phyloP scores from a whole-genome alignment of 2,797 vertebrate genomes.

The Antrozous pallidus region DNA sequence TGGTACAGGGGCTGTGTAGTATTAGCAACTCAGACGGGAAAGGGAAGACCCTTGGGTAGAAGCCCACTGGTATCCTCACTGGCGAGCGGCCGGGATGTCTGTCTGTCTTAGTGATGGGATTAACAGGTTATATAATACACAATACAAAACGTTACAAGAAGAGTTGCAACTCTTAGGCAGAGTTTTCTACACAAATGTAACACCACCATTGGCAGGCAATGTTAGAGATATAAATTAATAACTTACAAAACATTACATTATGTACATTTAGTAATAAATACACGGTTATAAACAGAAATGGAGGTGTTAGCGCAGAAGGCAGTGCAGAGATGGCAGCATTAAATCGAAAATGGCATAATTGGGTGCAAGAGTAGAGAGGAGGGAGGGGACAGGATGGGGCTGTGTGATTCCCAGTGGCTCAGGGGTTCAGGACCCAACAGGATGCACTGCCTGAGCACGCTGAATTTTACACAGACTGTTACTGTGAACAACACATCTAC shows the following conservation, averaged over 20 bases:
- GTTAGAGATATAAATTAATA: constrained; percentile 99
- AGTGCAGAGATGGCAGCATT: constrained; percentile 87
- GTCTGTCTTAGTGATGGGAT: constrained; percentile 88
- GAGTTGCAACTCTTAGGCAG: constrained; percentile 92
- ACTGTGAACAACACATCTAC: constrained; percentile 3
- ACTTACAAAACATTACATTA: constrained; percentile 99
- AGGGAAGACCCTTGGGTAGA: constrained; percentile 53
- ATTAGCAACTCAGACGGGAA: constrained; percentile 23
- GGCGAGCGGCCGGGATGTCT: constrained; percentile 82
- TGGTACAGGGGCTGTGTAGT: constrained; percentile 33
- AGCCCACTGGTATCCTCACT: constrained; percentile 78
- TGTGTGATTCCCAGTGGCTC: constrained; percentile 51
- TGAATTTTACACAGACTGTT: constrained; percentile 39
- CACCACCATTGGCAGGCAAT: constrained; percentile 94
- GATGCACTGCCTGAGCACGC: constrained; percentile 39
- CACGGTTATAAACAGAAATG: constrained; percentile 99
- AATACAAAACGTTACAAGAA: constrained; percentile 86
- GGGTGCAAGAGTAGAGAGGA: background rate
- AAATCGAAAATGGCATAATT: constrained; percentile 52
- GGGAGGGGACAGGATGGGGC: constrained; percentile 9
- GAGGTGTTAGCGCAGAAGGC: constrained; percentile 92
- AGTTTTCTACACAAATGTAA: constrained; percentile 93
- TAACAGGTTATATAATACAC: constrained; percentile 89
- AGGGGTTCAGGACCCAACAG: background rate
- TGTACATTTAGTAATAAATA: constrained; percentile 99